These are phyloP conservation scores for Thalassophryne amazonica DNA, from an alignment of 2,797 vertebrate species.

Conservation along the genomic window DNA sequence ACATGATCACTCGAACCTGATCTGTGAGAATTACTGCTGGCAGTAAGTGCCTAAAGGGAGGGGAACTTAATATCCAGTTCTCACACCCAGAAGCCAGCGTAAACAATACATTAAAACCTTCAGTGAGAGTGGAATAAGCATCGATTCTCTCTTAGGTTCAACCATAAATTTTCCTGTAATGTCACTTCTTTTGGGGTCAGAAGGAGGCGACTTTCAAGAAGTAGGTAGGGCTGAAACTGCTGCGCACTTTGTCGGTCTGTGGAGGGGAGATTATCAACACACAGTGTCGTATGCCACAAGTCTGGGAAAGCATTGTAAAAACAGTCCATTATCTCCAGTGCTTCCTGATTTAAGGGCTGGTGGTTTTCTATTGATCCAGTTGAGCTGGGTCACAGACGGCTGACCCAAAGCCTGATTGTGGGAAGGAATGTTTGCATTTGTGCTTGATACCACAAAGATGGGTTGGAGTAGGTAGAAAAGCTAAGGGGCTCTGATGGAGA, in stretches of 20 bases:
- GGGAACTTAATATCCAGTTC: neutral
- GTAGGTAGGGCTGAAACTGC: neutral
- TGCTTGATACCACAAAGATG: neutral
- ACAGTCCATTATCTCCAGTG: neutral
- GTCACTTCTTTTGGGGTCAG: neutral
- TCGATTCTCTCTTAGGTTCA: neutral
- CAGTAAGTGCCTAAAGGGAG: neutral
- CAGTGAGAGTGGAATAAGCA: neutral
- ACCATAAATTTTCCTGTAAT: neutral
- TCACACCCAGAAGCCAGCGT: neutral
- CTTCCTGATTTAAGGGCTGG: neutral
- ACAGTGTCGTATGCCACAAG: neutral
- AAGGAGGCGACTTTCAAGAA: neutral
- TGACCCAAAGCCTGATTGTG: neutral
- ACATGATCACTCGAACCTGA: neutral
- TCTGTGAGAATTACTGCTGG: neutral
- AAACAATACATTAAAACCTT: neutral
- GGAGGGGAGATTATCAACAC: conserved; percentile 4
- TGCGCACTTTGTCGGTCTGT: neutral
- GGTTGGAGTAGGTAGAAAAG: no score
- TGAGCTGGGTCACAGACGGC: conserved; percentile 2
- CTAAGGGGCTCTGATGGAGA: no score
- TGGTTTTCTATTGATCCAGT: conserved; percentile 11
- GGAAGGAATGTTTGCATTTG: neutral
- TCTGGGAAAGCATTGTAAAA: conserved; percentile 1